These are phyloP conservation scores for Archegozetes longisetosus DNA, from an alignment of 1,140 invertebrate species.

Conservation along the genomic window DNA sequence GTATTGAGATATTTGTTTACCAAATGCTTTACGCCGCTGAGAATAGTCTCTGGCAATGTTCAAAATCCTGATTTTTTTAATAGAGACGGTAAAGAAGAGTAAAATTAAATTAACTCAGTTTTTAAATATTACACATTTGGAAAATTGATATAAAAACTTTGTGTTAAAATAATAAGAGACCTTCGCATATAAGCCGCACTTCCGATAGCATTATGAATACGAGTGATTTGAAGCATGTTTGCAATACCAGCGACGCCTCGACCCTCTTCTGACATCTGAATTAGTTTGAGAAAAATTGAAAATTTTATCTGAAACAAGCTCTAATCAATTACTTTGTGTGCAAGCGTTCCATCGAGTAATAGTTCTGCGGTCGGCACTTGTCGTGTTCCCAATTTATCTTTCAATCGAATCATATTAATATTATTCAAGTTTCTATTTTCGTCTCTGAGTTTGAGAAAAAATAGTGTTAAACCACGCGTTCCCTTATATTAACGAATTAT, in stretches of 20 bases:
- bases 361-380: slow-evolving; percentile 45
- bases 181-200: slow-evolving; percentile 36
- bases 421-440: slow-evolving; percentile 24
- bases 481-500: slow-evolving; percentile 26
- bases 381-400: slow-evolving; percentile 41
- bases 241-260: slow-evolving; percentile 38
- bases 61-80: slow-evolving; percentile 23
- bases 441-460: slow-evolving; percentile 33
- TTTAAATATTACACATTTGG: slow-evolving; percentile 10
- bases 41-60: slow-evolving; percentile 39
- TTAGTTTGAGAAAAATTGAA: background rate
- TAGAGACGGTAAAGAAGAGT: slow-evolving; percentile 5
- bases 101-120: background rate
- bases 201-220: slow-evolving; percentile 39
- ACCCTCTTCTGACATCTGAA: slow-evolving; percentile 35
- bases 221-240: slow-evolving; percentile 42
- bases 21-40: slow-evolving; percentile 35
- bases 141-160: background rate
- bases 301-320: background rate
- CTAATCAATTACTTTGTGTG: slow-evolving; percentile 27
- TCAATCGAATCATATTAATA: slow-evolving; percentile 30
- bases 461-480: slow-evolving; percentile 37
- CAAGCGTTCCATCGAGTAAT: slow-evolving; percentile 37
- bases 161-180: too few relatives aligned
- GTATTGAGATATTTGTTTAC: slow-evolving; percentile 32